phyloP scores from a whole-genome alignment of 1,140 invertebrate species.

The Penaeus chinensis region DNA sequence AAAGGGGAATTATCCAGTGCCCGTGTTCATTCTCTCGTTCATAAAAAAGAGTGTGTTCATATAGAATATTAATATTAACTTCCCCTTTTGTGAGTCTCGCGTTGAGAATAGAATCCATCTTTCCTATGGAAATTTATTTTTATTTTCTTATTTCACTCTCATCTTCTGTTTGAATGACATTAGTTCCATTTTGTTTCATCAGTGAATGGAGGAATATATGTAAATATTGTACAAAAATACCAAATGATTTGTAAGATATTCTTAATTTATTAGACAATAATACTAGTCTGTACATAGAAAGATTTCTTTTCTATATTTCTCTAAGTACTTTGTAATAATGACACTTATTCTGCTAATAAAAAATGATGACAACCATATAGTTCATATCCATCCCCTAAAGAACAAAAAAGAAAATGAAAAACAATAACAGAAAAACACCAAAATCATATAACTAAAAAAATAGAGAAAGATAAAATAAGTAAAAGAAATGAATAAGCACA shows the following conservation, averaged over 20 bases:
- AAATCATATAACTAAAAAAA: too few relatives aligned
- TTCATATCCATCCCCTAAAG: neutral
- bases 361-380: neutral
- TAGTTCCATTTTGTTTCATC: neutral
- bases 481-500: too few relatives aligned
- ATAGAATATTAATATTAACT: neutral
- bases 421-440: neutral
- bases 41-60: too few relatives aligned
- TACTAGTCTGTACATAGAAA: slow-evolving; percentile 45
- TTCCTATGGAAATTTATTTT: neutral
- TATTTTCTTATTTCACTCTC: neutral
- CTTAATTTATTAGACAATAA: slow-evolving; percentile 49
- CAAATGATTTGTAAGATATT: slow-evolving; percentile 26
- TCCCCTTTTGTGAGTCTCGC: neutral
- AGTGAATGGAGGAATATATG: slow-evolving; percentile 11
- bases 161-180: neutral
- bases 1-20: too few relatives aligned
- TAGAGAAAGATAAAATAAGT: too few relatives aligned
- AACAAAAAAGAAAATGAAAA: neutral
- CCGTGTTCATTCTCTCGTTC: too few relatives aligned
- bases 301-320: slow-evolving; percentile 38
- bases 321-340: slow-evolving; percentile 41
- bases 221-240: slow-evolving; percentile 41
- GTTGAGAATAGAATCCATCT: neutral
- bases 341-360: slow-evolving; percentile 38